Evolutionary conservation across 2,113 vertebrate species (phyloP).

Genomic region (Halichoeres trimaculatus): DNA sequence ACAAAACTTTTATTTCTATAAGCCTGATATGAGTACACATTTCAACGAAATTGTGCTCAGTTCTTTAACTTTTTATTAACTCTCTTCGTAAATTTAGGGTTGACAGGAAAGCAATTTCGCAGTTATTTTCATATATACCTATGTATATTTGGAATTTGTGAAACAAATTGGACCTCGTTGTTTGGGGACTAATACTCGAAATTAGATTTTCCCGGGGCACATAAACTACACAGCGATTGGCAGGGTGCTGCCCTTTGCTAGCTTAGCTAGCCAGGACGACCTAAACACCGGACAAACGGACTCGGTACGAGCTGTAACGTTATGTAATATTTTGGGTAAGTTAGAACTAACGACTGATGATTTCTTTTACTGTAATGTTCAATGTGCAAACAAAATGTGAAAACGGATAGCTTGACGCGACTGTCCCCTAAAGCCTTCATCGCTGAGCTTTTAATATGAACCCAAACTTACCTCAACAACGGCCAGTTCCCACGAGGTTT

Average conservation of each 20-base stretch:
- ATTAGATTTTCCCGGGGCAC: not conserved
- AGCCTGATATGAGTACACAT: no score
- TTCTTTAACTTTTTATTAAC: no score
- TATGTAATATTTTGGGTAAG: slow-evolving; percentile 54
- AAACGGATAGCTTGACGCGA: not conserved
- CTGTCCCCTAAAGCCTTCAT: not conserved
- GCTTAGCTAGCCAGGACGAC: slow-evolving; percentile 22
- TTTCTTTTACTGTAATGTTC: not conserved
- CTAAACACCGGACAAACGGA: slow-evolving; percentile 24
- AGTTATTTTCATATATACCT: no score
- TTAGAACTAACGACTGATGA: slow-evolving; percentile 1
- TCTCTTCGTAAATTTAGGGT: no score
- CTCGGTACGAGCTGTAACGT: not conserved
- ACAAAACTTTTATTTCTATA: no score
- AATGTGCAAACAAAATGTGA: not conserved
- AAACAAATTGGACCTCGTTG: not conserved
- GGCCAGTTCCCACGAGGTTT: not conserved
- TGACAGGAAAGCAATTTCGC: no score
- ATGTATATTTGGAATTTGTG: no score
- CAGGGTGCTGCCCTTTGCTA: slow-evolving; percentile 62
- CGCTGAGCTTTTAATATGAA: slow-evolving; percentile 46
- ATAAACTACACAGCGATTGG: slow-evolving; percentile 13
- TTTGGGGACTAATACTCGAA: not conserved
- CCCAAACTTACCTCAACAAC: not conserved
- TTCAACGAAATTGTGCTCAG: no score